Evolutionary conservation across 2,113 vertebrate genomes (phyloP), one percentile per base, ranked within the genome.

Genomic region (Sorex araneus): DNA sequence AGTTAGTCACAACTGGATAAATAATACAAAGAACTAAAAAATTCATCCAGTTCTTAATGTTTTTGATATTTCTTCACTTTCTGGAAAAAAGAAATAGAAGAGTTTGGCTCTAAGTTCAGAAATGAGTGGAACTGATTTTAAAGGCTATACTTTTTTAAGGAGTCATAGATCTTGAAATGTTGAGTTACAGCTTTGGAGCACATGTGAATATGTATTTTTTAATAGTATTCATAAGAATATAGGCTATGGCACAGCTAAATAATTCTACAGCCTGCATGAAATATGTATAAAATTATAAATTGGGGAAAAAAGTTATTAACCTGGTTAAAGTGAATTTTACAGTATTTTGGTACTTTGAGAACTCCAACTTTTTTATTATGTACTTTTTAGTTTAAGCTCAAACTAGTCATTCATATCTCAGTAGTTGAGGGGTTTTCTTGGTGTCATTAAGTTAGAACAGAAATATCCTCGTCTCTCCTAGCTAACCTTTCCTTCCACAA

Each of bases 231-330:
- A 64, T 94, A 93, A 90, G 85, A 84, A 90, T 91, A 82, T 75
- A 85, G 74, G 19, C 19, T 86, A 66, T 8, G 79, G 60, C 66
- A 82, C 11, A 84, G 82, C 63, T 87, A 50, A 94, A 66, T 79
- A 79, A 85, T 70, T 94, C 92, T 57, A 87, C 27, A 92, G 76
- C 23, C 1, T 85, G 40, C 71, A 85, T 92, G 71, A 94, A 94
- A 95, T 94, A 91, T 93, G 76, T 85, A 95, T 94, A 79, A 88
- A 97, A 88, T 86, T 84, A 93, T 95, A 95, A 93, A 94, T 94
- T 93, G 76, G 0, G 66, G 36, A 34, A 40, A 15, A 28, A 80
- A 94, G 70, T 95, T 95, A 95, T 94, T 95, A 95, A 94, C 63
- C 50, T 90, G 30, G 85, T 90, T 96, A 86, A 95, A 92, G 85